These are phyloP conservation scores for Gisinianus flammeolus DNA, from an alignment of 2,888 invertebrate species.

Conservation along the genomic window DNA sequence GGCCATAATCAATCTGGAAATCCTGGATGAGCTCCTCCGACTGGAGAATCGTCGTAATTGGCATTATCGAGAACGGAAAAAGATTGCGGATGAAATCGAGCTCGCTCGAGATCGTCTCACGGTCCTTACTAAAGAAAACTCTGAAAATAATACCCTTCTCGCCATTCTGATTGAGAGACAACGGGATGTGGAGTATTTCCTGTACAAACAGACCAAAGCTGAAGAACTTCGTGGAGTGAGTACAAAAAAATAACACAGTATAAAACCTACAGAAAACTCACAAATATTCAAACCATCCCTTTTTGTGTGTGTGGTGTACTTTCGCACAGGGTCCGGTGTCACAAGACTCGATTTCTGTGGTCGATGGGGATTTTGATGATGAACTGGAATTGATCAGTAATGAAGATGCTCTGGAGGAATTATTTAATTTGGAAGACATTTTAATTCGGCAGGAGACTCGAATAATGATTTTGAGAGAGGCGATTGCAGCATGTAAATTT, in stretches of 20 bases:
- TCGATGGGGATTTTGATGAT: conserved; percentile 22
- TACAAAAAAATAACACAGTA: background rate
- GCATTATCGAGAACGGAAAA: conserved; percentile 48
- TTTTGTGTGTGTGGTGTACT: no score
- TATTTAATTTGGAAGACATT: conserved; percentile 41
- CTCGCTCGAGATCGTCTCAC: conserved; percentile 48
- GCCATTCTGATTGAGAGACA: conserved; percentile 53
- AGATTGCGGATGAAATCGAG: conserved; percentile 45
- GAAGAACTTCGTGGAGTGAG: no score
- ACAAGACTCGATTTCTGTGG: background rate
- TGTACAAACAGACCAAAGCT: conserved; percentile 39
- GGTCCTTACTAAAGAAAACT: conserved; percentile 52
- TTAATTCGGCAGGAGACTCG: conserved; percentile 39
- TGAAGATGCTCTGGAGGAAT: conserved; percentile 42
- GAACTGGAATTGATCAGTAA: conserved; percentile 36
- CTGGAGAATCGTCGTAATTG: conserved; percentile 48
- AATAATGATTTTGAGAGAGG: conserved; percentile 41
- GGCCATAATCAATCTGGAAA: conserved; percentile 53
- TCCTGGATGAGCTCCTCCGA: conserved; percentile 49
- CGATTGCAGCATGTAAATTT: conserved; percentile 45
- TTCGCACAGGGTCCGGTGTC: background rate
- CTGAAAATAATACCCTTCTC: conserved; percentile 52
- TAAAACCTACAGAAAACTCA: background rate
- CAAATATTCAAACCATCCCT: no score
- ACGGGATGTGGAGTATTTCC: conserved; percentile 53